Percentiles rank a stretch among this genome's conserved stretches.
Evolutionary conservation across 2,888 invertebrate genomes (phyloP).

Genomic region (Hydriomena furcata): DNA sequence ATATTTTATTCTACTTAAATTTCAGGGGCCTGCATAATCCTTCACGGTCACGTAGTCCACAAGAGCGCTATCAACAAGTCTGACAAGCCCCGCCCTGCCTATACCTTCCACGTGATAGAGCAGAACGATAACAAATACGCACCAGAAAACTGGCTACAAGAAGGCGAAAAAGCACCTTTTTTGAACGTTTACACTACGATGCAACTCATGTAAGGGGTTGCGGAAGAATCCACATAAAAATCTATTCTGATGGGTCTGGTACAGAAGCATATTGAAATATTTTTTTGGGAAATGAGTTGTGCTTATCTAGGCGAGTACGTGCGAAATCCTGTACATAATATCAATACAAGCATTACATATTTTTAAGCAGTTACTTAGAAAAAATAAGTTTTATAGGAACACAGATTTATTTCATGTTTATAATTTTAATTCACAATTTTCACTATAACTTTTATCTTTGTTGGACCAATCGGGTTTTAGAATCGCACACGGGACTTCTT

Average conservation of each 20-base stretch:
- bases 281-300: too few relatives aligned
- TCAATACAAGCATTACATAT: too few relatives aligned
- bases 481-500: too few relatives aligned
- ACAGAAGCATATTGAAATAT: too few relatives aligned
- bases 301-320: too few relatives aligned
- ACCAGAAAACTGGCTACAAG: constrained; percentile 93
- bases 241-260: not conserved
- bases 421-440: too few relatives aligned
- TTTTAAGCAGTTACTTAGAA: too few relatives aligned
- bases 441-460: too few relatives aligned
- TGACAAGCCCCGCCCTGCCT: constrained; percentile 92
- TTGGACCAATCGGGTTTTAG: too few relatives aligned
- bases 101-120: constrained; percentile 97
- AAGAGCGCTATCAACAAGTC: constrained; percentile 95
- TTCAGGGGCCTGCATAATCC: constrained; percentile 92
- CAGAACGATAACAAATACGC: constrained; percentile 89
- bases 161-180: constrained; percentile 87
- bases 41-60: constrained; percentile 97
- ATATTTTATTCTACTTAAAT: constrained; percentile 7
- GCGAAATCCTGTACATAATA: too few relatives aligned
- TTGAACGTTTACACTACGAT: constrained; percentile 85
- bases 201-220: constrained; percentile 39
- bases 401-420: too few relatives aligned
- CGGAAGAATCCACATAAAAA: not conserved
- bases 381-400: too few relatives aligned